Conservation (phyloP, 2,113 vertebrate species). For the Etheostoma cragini region DNA sequence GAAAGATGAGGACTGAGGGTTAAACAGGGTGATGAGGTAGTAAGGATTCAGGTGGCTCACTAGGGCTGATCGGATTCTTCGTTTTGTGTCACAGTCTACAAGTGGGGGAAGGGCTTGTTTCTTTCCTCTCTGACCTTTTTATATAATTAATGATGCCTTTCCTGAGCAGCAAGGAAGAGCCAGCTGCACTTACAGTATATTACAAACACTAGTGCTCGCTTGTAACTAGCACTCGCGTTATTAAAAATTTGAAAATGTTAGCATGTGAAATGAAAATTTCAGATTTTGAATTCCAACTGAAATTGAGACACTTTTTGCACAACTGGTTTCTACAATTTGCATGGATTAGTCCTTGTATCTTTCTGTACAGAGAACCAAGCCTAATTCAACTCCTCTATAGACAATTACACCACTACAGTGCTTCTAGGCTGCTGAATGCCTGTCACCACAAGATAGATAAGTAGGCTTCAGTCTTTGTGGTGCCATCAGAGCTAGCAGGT, state of each 20-base stretch:
- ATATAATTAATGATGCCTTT: conserved; percentile 62
- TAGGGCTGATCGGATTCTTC: conserved; percentile 30
- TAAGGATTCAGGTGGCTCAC: conserved; percentile 29
- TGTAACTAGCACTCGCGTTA: neutral
- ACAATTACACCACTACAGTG: conserved; percentile 38
- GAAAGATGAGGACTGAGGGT: neutral
- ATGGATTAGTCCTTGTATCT: neutral
- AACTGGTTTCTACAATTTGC: neutral
- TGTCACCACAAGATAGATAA: conserved; percentile 41
- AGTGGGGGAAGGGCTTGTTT: conserved; percentile 20
- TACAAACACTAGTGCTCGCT: neutral
- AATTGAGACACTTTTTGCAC: conserved; percentile 4
- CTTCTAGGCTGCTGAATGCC: conserved; percentile 29
- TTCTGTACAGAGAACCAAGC: neutral
- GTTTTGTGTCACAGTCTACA: conserved; percentile 16
- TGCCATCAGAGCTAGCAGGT: conserved; percentile 51
- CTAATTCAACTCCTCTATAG: conserved; percentile 26
- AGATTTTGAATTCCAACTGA: neutral
- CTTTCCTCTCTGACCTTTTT: conserved; percentile 32
- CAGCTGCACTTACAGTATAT: conserved; percentile 1
- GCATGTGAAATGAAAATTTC: neutral
- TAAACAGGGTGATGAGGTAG: neutral
- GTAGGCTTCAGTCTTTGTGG: conserved; percentile 48
- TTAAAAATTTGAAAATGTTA: neutral
- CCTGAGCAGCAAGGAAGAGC: neutral